A percentile compares a stretch with the other conserved stretches of the same genome.
Conservation (phyloP, 2,113 vertebrate genomes). For the Pithys albifrons region DNA sequence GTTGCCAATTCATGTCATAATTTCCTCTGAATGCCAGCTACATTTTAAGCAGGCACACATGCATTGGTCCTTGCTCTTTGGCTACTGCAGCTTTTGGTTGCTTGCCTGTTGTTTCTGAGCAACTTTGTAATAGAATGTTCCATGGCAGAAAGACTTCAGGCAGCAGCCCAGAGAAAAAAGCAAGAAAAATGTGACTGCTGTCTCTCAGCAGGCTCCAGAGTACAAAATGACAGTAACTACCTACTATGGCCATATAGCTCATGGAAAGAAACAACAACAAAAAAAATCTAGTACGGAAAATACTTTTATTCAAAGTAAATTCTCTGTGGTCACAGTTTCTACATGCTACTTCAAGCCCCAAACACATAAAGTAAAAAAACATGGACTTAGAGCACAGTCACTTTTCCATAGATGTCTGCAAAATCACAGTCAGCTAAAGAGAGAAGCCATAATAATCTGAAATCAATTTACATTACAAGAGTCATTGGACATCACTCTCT, state of each 20-base stretch:
- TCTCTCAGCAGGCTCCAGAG: not conserved
- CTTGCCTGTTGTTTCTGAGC: not conserved
- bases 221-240: not conserved
- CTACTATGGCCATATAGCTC: not conserved
- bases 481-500: not conserved
- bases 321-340: not conserved
- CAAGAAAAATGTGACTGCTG: not conserved
- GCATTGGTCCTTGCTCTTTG: not conserved
- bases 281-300: not conserved
- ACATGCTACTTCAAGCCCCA: not conserved
- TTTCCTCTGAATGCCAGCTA: not conserved
- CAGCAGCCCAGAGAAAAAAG: not conserved
- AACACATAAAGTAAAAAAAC: not conserved
- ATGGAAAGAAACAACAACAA: not conserved
- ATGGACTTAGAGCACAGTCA: not conserved
- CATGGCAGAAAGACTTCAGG: not conserved
- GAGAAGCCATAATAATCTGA: conserved; percentile 49
- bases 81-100: not conserved
- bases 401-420: conserved; percentile 1
- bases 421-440: conserved; percentile 2
- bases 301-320: conserved; percentile 9
- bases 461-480: conserved; percentile 60
- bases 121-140: not conserved
- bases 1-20: not conserved
- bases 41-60: not conserved